Percentiles rank a stretch among this genome's conserved stretches.
These are phyloP conservation scores for Calameuta pallipes DNA, from an alignment of 2,888 invertebrate genomes.

Conservation along the genomic window DNA sequence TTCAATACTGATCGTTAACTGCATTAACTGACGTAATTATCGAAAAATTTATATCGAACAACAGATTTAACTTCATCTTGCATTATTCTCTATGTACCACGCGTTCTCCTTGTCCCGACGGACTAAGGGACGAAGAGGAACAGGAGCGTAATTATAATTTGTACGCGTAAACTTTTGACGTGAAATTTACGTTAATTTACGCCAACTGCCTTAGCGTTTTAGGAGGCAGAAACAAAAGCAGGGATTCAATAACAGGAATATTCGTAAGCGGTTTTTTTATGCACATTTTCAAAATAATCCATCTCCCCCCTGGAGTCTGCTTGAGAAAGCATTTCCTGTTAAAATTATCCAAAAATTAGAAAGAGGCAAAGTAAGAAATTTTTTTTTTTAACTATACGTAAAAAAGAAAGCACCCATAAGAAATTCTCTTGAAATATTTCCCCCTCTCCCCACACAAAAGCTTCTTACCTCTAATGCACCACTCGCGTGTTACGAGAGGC, in stretches of 20 bases:
- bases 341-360: not conserved
- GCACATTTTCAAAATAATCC: not conserved
- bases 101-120: not conserved
- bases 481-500: conserved; percentile 24
- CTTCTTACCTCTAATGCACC: conserved; percentile 6
- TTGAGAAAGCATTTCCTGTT: not conserved
- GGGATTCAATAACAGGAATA: not conserved
- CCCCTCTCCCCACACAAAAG: rapidly evolving
- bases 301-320: not conserved
- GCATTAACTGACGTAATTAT: not conserved
- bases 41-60: not conserved
- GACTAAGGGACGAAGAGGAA: not conserved
- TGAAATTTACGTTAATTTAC: not conserved
- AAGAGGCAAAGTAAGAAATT: not conserved
- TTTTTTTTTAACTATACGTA: not conserved
- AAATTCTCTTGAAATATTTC: not conserved
- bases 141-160: not conserved
- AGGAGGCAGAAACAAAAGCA: not conserved
- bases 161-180: not conserved
- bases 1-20: not conserved
- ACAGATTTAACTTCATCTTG: not conserved
- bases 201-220: not conserved
- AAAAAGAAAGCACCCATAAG: not conserved
- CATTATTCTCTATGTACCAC: not conserved
- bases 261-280: not conserved